Evolutionary conservation across 1,140 invertebrate species (phyloP).

Genomic region (Pogonognathellus flavescens): DNA sequence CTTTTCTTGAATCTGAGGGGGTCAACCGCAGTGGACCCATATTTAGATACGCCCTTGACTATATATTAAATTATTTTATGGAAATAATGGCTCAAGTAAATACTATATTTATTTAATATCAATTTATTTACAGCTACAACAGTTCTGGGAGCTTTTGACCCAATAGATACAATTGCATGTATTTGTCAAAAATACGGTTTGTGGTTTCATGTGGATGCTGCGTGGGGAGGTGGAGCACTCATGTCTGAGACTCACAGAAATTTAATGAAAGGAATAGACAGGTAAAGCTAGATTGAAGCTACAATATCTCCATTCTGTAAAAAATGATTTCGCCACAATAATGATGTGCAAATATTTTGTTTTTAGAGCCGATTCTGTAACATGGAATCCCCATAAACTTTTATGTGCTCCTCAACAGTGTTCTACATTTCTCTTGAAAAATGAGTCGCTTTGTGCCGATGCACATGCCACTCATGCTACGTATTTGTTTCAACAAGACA

Average conservation of each 20-base stretch:
- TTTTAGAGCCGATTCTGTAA: constrained; percentile 87
- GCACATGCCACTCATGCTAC: constrained; percentile 74
- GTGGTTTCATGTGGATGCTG: constrained; percentile 95
- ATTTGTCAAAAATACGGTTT: constrained; percentile 86
- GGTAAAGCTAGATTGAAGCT: constrained; percentile 68
- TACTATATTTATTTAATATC: no score
- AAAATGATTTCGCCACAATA: neutral
- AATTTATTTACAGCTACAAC: constrained; percentile 71
- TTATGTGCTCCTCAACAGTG: constrained; percentile 91
- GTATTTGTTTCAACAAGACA: constrained; percentile 96
- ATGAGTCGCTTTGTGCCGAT: constrained; percentile 69
- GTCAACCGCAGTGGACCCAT: no score
- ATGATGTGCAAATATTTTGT: neutral
- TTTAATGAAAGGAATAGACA: constrained; percentile 81
- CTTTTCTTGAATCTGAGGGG: no score
- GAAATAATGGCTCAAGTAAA: no score
- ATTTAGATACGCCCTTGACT: no score
- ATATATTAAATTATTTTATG: no score
- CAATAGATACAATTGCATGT: constrained; percentile 82
- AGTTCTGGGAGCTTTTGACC: constrained; percentile 89
- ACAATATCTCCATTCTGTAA: neutral
- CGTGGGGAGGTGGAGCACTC: constrained; percentile 92
- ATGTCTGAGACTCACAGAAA: constrained; percentile 85
- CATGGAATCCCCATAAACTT: constrained; percentile 95
- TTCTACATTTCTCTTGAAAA: constrained; percentile 82